These are phyloP conservation scores for Pediacus dermestoides DNA, from an alignment of 2,888 invertebrate species.

Conservation along the genomic window DNA sequence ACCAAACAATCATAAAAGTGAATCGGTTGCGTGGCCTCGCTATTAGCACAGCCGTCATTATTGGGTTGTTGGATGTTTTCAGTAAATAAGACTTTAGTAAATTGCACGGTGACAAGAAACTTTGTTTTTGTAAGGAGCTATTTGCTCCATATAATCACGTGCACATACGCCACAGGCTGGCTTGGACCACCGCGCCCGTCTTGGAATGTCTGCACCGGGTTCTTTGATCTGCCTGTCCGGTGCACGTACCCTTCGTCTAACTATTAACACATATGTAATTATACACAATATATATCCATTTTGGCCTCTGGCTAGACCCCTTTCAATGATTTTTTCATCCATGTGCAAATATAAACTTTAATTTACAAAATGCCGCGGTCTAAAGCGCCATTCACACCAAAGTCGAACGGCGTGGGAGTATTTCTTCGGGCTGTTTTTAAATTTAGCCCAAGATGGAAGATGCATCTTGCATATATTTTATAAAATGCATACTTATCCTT, in stretches of 20 bases:
- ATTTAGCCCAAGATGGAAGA: too few species aligned
- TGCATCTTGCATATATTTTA: too few species aligned
- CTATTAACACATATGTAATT: constrained; percentile 46
- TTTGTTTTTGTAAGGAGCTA: constrained; percentile 11
- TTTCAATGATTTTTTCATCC: constrained; percentile 30
- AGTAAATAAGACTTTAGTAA: constrained; percentile 2
- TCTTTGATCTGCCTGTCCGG: constrained; percentile 40
- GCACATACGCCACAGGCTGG: constrained; percentile 38
- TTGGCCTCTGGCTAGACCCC: constrained; percentile 26
- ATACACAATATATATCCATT: constrained; percentile 36
- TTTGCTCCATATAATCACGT: constrained; percentile 43
- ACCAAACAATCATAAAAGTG: too few species aligned
- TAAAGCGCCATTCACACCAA: constrained; percentile 5
- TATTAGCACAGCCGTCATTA: too few species aligned
- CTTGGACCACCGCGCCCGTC: constrained; percentile 34
- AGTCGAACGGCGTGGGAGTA: too few species aligned
- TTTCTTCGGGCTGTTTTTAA: constrained; percentile 21
- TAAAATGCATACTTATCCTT: too few species aligned
- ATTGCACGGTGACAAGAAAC: constrained; percentile 2
- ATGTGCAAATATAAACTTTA: constrained; percentile 38
- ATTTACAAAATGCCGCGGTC: constrained; percentile 30
- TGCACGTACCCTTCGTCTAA: constrained; percentile 37
- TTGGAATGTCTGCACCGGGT: constrained; percentile 41
- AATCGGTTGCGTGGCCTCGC: too few species aligned
- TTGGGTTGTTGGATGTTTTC: too few species aligned